Percentiles rank a stretch among this genome's conserved stretches.
phyloP scores from a whole-genome alignment of 2,888 invertebrate genomes.

The Cataglyphis livida region DNA sequence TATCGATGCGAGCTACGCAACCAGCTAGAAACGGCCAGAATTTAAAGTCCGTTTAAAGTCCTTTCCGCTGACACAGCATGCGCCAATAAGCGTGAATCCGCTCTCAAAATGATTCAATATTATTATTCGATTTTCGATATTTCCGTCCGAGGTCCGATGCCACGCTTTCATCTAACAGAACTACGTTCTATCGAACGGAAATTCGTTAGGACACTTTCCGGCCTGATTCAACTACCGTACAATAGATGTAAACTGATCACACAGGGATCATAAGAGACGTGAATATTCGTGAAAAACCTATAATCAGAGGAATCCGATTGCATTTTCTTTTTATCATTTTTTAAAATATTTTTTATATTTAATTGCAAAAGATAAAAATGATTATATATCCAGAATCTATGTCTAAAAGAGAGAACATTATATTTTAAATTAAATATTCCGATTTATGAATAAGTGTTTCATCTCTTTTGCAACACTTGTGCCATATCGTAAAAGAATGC shows the following conservation, averaged over 20 bases:
- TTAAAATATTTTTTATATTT: background rate
- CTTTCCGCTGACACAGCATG: slow-evolving; percentile 43
- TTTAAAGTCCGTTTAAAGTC: slow-evolving; percentile 28
- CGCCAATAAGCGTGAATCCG: slow-evolving; percentile 41
- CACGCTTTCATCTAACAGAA: slow-evolving; percentile 33
- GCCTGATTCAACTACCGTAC: slow-evolving; percentile 31
- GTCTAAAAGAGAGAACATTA: background rate
- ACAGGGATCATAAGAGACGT: background rate
- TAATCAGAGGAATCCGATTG: background rate
- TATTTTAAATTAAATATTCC: slow-evolving; percentile 16
- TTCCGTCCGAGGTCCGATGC: slow-evolving; percentile 68
- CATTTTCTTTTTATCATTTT: background rate
- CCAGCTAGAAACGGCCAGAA: slow-evolving; percentile 27
- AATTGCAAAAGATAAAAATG: background rate
- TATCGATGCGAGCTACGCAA: slow-evolving; percentile 22
- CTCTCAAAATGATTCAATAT: slow-evolving; percentile 68
- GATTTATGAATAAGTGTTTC: background rate
- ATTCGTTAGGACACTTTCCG: slow-evolving; percentile 41
- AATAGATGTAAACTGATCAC: slow-evolving; percentile 13
- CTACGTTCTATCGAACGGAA: slow-evolving; percentile 34
- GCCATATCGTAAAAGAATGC: background rate
- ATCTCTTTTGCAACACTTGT: slow-evolving; percentile 9
- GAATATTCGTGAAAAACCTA: background rate
- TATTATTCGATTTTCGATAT: slow-evolving; percentile 71
- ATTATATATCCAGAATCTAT: slow-evolving; percentile 7